phyloP scores from a whole-genome alignment of 2,888 invertebrate species.

The Protonemura montana region DNA sequence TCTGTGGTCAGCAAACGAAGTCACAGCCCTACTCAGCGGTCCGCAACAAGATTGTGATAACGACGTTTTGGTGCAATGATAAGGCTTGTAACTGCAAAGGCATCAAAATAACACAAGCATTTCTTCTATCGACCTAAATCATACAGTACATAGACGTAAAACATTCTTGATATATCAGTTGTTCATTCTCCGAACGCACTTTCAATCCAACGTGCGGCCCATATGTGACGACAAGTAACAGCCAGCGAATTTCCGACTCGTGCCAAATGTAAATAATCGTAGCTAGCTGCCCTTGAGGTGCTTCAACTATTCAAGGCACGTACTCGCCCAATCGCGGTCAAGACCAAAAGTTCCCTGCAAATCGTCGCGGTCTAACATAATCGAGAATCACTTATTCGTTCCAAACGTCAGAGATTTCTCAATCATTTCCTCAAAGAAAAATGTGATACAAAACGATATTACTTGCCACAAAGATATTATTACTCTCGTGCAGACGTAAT shows the following conservation, averaged over 20 bases:
- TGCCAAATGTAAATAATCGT: neutral
- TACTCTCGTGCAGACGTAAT: neutral
- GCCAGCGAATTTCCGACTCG: neutral
- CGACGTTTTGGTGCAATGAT: neutral
- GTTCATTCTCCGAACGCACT: too few relatives aligned
- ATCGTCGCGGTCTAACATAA: neutral
- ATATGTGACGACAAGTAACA: neutral
- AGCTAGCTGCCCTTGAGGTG: neutral
- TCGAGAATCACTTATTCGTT: neutral
- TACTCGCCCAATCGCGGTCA: neutral
- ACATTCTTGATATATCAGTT: constrained; percentile 15
- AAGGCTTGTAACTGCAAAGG: neutral
- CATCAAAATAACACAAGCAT: neutral
- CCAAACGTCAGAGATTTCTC: neutral
- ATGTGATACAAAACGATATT: neutral
- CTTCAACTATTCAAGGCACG: neutral
- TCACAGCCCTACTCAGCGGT: neutral
- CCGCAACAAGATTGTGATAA: neutral
- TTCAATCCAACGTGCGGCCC: neutral
- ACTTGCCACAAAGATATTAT: neutral
- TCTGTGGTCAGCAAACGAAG: neutral
- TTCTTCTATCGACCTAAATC: neutral
- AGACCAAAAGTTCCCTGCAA: neutral
- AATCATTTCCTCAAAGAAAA: constrained; percentile 9
- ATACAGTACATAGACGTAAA: neutral